A percentile compares a stretch with the other conserved stretches of the same genome.
These are phyloP conservation scores for Dolichoris vasculosae DNA, from an alignment of 1,140 invertebrate species.

Conservation along the genomic window DNA sequence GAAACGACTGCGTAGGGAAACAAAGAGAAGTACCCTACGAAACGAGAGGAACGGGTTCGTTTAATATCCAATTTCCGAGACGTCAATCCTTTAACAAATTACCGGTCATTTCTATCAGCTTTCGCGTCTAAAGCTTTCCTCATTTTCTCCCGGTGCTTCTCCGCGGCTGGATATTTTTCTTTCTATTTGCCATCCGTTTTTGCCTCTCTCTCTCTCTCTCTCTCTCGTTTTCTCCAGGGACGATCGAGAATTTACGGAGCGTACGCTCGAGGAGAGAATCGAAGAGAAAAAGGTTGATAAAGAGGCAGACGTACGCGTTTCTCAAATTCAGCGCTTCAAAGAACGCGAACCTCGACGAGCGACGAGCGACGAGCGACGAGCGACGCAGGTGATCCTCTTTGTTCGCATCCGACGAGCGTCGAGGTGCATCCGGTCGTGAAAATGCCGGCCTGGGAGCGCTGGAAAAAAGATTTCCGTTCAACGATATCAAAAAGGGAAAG, in stretches of 20 bases:
- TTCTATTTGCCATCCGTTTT: background rate
- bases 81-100: slow-evolving; percentile 69
- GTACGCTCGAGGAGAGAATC: background rate
- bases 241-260: slow-evolving; percentile 22
- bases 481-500: slow-evolving; percentile 12
- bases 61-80: slow-evolving; percentile 70
- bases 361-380: background rate
- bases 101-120: slow-evolving; percentile 62
- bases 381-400: slow-evolving; percentile 43
- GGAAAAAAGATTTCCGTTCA: slow-evolving; percentile 6
- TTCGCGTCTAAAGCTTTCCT: slow-evolving; percentile 59
- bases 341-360: background rate
- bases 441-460: background rate
- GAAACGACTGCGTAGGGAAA: slow-evolving; percentile 20
- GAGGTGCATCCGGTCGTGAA: slow-evolving; percentile 46
- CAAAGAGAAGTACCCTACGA: slow-evolving; percentile 49
- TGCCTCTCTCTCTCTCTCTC: background rate
- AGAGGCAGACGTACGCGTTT: background rate
- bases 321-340: slow-evolving; percentile 50
- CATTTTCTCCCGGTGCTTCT: slow-evolving; percentile 56
- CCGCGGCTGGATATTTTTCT: background rate
- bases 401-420: slow-evolving; percentile 31
- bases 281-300: background rate
- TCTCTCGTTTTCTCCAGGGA: background rate
- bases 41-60: slow-evolving; percentile 56